Evolutionary conservation across 2,797 vertebrate genomes (phyloP).

Genomic region (Channallabes apus): DNA sequence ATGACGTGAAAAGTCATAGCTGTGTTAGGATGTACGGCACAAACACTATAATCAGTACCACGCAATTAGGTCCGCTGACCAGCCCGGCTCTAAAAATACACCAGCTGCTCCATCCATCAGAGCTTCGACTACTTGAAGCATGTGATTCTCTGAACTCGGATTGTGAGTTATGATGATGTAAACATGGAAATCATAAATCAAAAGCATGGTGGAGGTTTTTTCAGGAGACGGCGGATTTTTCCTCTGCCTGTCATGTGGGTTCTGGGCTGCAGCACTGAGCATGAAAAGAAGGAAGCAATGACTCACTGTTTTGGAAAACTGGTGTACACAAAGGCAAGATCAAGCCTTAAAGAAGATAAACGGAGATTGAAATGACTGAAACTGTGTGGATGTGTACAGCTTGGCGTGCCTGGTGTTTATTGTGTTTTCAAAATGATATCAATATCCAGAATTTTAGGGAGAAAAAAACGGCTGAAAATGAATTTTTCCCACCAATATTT

Average conservation of each 20-base stretch:
- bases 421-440: slow-evolving; percentile 17
- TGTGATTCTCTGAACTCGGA: slow-evolving; percentile 60
- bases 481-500: neutral
- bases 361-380: slow-evolving; percentile 25
- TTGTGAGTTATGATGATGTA: slow-evolving; percentile 58
- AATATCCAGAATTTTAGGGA: neutral
- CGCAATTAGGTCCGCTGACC: slow-evolving; percentile 63
- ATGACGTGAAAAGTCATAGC: slow-evolving; percentile 58
- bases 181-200: slow-evolving; percentile 62
- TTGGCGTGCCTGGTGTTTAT: neutral
- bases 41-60: slow-evolving; percentile 74
- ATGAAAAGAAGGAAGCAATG: slow-evolving; percentile 54
- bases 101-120: slow-evolving; percentile 56
- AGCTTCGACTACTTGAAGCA: slow-evolving; percentile 50
- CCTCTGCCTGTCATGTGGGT: slow-evolving; percentile 49
- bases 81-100: slow-evolving; percentile 68
- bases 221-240: slow-evolving; percentile 57
- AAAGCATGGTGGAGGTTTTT: slow-evolving; percentile 60
- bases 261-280: slow-evolving; percentile 57
- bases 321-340: slow-evolving; percentile 62
- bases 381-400: neutral
- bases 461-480: neutral
- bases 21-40: slow-evolving; percentile 60
- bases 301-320: slow-evolving; percentile 64
- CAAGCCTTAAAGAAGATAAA: slow-evolving; percentile 59